Conservation (phyloP, 2,113 vertebrate genomes). For the Cyprinodon brontotheroides region DNA sequence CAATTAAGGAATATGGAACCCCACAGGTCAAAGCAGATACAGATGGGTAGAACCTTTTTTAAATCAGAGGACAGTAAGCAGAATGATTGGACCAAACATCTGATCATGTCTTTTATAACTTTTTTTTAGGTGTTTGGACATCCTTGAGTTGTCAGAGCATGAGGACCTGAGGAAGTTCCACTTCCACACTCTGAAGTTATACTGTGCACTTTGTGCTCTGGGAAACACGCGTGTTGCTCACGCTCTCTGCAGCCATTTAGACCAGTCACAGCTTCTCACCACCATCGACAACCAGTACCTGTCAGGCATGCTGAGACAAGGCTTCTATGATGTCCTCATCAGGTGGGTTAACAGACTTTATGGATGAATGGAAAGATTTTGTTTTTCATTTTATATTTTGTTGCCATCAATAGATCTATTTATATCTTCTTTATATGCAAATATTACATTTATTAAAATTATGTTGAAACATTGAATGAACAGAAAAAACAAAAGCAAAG, state of each 20-base stretch:
- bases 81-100: neutral
- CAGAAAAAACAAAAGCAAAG: neutral
- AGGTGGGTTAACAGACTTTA: constrained; percentile 50
- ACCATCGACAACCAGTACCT: constrained; percentile 95
- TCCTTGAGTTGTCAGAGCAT: constrained; percentile 93
- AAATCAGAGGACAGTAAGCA: neutral
- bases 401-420: too few species aligned
- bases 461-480: neutral
- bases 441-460: too few species aligned
- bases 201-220: constrained; percentile 91
- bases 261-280: constrained; percentile 92
- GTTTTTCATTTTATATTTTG: too few species aligned
- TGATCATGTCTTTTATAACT: neutral
- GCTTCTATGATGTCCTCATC: constrained; percentile 95
- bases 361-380: neutral
- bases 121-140: constrained; percentile 88
- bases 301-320: constrained; percentile 91
- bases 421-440: neutral
- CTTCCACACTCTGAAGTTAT: constrained; percentile 93
- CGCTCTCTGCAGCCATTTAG: constrained; percentile 93
- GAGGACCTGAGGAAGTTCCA: constrained; percentile 93
- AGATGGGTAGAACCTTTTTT: neutral
- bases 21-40: neutral
- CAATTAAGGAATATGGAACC: neutral
- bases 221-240: constrained; percentile 94